Percentiles rank a stretch among this genome's conserved stretches.
Conservation (phyloP, 2,797 vertebrate genomes). For the Balearica regulorum region DNA sequence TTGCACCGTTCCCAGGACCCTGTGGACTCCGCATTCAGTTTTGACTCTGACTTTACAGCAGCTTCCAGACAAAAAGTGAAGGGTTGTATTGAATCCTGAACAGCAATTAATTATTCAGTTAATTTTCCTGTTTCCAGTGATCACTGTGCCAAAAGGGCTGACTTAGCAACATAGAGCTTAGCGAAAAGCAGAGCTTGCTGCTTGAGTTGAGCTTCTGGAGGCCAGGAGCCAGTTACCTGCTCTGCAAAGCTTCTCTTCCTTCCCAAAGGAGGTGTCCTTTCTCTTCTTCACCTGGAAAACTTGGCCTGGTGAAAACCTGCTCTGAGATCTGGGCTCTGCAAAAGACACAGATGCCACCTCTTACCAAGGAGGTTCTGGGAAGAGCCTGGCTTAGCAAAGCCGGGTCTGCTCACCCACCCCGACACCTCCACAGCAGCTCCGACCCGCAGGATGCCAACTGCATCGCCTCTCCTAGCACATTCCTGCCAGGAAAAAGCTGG, state of each 20-base stretch:
- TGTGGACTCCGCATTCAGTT: background rate
- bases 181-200: accelerated
- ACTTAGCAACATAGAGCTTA: background rate
- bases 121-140: background rate
- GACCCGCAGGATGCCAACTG: background rate
- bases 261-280: background rate
- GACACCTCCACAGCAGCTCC: background rate
- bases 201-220: background rate
- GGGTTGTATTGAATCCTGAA: background rate
- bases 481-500: background rate
- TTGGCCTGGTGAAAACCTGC: background rate
- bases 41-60: background rate
- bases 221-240: background rate
- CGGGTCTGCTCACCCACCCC: background rate
- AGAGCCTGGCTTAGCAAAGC: background rate
- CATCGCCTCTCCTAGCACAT: background rate
- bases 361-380: background rate
- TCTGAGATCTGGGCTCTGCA: background rate
- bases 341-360: background rate
- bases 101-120: background rate
- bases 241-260: background rate
- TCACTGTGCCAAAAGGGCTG: background rate
- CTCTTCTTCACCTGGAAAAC: background rate
- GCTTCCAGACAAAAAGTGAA: background rate
- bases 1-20: background rate